Evolutionary conservation across 1,140 invertebrate species (phyloP).

Genomic region (Ceratina japonica): DNA sequence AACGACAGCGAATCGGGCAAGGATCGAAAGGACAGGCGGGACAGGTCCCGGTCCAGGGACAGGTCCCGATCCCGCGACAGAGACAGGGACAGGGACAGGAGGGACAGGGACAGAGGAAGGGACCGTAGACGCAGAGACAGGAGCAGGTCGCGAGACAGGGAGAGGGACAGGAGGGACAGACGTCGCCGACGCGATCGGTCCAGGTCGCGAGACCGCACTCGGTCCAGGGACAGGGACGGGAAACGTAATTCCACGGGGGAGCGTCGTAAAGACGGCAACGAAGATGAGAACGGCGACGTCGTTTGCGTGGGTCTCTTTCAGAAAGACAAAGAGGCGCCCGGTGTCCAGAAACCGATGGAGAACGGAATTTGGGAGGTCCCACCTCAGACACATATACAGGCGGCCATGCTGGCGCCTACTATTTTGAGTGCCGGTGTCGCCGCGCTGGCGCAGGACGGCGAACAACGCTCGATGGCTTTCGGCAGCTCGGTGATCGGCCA

Average conservation of each 20-base stretch:
- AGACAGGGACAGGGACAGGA: constrained; percentile 78
- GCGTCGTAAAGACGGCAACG: constrained; percentile 71
- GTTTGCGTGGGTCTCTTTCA: constrained; percentile 76
- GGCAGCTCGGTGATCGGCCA: constrained; percentile 49
- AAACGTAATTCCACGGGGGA: constrained; percentile 64
- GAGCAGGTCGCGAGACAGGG: constrained; percentile 74
- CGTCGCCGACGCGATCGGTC: constrained; percentile 65
- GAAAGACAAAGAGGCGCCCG: constrained; percentile 67
- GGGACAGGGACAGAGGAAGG: constrained; percentile 75
- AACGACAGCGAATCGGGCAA: constrained; percentile 72
- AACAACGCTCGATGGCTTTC: constrained; percentile 52
- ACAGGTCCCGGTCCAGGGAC: constrained; percentile 74
- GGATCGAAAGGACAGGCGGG: constrained; percentile 79
- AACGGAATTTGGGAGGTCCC: constrained; percentile 78
- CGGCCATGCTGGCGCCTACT: constrained; percentile 72
- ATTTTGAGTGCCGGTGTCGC: constrained; percentile 72
- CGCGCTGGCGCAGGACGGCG: constrained; percentile 67
- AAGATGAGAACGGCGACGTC: constrained; percentile 73
- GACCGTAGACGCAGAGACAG: constrained; percentile 78
- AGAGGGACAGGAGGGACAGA: constrained; percentile 60
- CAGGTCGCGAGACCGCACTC: constrained; percentile 66
- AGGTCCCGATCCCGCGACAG: constrained; percentile 77
- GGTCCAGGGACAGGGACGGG: constrained; percentile 76
- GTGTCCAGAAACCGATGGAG: constrained; percentile 59
- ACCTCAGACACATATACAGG: constrained; percentile 75